phyloP scores from a whole-genome alignment of 2,113 vertebrate species.

The Girardinichthys multiradiatus region DNA sequence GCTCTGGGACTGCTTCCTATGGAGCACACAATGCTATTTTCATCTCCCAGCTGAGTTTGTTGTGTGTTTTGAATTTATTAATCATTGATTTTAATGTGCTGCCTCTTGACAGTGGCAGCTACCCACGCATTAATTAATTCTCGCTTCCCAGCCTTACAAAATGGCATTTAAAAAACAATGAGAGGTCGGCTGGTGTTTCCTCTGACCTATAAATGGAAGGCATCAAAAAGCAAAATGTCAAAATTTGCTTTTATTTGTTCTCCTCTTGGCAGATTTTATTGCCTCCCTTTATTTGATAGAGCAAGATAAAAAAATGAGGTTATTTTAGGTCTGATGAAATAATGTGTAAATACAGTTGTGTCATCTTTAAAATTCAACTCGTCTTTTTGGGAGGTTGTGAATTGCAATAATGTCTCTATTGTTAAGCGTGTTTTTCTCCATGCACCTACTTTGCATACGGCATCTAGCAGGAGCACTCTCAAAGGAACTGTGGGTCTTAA shows the following conservation, averaged over 20 bases:
- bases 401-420: conserved; percentile 78
- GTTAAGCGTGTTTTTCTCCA: conserved; percentile 70
- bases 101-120: conserved; percentile 85
- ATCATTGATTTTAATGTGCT: conserved; percentile 86
- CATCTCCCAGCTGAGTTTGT: conserved; percentile 87
- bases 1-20: conserved; percentile 81
- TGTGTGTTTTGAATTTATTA: conserved; percentile 90
- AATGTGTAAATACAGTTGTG: conserved; percentile 79
- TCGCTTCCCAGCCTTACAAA: conserved; percentile 77
- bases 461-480: conserved; percentile 72
- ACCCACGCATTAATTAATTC: conserved; percentile 84
- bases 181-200: conserved; percentile 81
- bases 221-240: conserved; percentile 82
- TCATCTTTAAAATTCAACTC: conserved; percentile 77
- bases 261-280: conserved; percentile 72
- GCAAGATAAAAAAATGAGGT: conserved; percentile 67
- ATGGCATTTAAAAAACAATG: conserved; percentile 85
- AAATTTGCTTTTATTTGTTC: conserved; percentile 84
- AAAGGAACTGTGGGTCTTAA: conserved; percentile 81
- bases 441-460: conserved; percentile 80
- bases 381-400: conserved; percentile 69
- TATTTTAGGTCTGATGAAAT: conserved; percentile 75
- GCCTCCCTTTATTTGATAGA: conserved; percentile 75
- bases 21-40: conserved; percentile 83
- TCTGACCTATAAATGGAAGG: conserved; percentile 83